Evolutionary conservation across 2,113 vertebrate species (phyloP).

Genomic region (Chascanopsetta lugubris): DNA sequence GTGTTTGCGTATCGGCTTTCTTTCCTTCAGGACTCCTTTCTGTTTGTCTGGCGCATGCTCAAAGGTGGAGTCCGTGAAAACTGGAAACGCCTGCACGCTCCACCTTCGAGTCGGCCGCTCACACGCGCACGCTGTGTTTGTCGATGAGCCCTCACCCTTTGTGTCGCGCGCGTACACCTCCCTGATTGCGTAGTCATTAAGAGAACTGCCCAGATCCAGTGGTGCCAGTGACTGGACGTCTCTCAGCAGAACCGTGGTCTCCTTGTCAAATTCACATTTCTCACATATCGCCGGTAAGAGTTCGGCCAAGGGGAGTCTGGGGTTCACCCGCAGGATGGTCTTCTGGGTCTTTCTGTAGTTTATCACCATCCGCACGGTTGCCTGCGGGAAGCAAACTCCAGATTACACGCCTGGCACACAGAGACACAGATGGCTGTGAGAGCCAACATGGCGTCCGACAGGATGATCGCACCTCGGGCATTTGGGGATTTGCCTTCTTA

Average conservation of each 20-base stretch:
- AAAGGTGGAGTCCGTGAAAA: too few species aligned
- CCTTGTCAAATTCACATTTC: conserved; percentile 94
- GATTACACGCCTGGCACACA: neutral
- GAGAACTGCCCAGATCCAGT: conserved; percentile 87
- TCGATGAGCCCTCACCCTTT: conserved; percentile 84
- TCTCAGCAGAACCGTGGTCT: conserved; percentile 85
- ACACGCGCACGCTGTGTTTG: too few species aligned
- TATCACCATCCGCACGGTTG: conserved; percentile 94
- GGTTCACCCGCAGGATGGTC: conserved; percentile 91
- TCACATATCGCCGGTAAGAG: conserved; percentile 87
- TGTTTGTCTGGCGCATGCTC: too few species aligned
- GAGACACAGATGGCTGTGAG: neutral
- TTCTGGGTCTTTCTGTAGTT: conserved; percentile 97
- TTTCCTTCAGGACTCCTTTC: too few species aligned
- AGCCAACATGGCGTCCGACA: neutral
- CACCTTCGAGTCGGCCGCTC: too few species aligned
- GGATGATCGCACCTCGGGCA: conserved; percentile 89
- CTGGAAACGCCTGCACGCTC: too few species aligned
- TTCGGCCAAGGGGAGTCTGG: conserved; percentile 85
- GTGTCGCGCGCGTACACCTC: conserved; percentile 94
- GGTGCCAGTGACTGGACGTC: conserved; percentile 87
- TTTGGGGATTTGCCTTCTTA: conserved; percentile 86
- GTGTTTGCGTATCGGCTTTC: too few species aligned
- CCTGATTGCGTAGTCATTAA: conserved; percentile 91
- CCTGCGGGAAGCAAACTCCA: conserved; percentile 74